Base-by-base conservation (phyloP, 1,140 invertebrate genomes). In the Diuraphis noxia region DNA sequence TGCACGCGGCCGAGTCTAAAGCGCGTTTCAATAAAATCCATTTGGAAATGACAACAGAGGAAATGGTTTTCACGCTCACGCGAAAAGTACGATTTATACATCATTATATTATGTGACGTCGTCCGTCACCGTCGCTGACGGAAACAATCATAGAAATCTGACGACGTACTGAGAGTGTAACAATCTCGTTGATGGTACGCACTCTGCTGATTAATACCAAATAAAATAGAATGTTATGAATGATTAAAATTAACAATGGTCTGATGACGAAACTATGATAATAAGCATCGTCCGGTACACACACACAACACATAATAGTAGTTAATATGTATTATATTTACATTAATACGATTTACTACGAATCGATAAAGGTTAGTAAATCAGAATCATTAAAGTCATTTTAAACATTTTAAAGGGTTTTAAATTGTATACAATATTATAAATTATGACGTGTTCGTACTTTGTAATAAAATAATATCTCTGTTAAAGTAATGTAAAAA, bases 91-190 rank as follows among this genome's bases (percentile, higher is more conserved):
- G 40, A 82, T 82, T 72, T n/a, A 6, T 56, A n/a, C 56, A n/a
- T 72, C 56, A 82, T 25, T 82, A 82, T 82, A 10, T 30, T 82
- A 81, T 38, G 38, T 81, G 36, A 34, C 77, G n/a, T 56, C 52
- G 52, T 34, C 72, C 36, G 81, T 30, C 25, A 21, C 25, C 36
- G 40, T 40, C 36, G 17, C 77, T 17, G 36, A 36, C 17, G 81
- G 81, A 82, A 82, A 82, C 30, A 82, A 82, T 82, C 56, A 72
- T 72, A 72, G 17, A 72, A n/a, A 72, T 72, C n/a, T 72, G 56
- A n/a, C 13, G 56, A 72, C 56, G 81, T 82, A 40, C 81, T 10
- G 81, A 38, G 56, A 72, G 56, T 72, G 81, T 30, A 82, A 82
- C 81, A 82, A 30, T 82, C 38, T 40, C 77, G 79, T 23, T 8